Base-by-base conservation (phyloP, 2,888 invertebrate genomes). In the Nezara viridula region DNA sequence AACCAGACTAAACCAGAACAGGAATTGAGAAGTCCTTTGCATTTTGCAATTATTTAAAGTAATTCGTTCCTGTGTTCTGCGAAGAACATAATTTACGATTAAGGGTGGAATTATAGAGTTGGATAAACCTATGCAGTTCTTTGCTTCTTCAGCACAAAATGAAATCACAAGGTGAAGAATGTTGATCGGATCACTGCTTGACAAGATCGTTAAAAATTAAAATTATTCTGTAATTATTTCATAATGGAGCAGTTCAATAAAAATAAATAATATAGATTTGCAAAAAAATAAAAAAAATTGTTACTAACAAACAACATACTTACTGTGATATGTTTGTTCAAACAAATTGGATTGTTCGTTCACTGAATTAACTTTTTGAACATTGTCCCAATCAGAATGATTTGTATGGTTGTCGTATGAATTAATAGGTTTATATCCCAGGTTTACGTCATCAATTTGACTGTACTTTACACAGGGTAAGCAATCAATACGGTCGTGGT, bases 271-370 rank as follows among this genome's bases (percentile, higher is more conserved):
- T 55, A 55, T n/a, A n/a, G n/a, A 55, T n/a, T 55, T n/a, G 7
- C 50, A 21, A 21, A 50, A 50, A 19, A 49, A 14, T 50, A n/a
- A n/a, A n/a, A n/a, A n/a, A n/a, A n/a, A n/a, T n/a, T n/a, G n/a
- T n/a, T n/a, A n/a, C n/a, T n/a, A n/a, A n/a, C 1, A 60, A 60
- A 60, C 27, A 12, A 60, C 19, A 40, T 86, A 81, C 91, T 89
- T 89, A 91, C 91, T 89, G 40, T 91, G 91, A 60, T 87, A 86
- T 19, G 90, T 86, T 52, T 90, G 60, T n/a, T 90, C 90, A 27
- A 87, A 89, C 19, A 52, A 81, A 81, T 77, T 88, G 0, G 40
- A 19, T 81, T 66, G 88, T 16, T 88, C 73, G 19, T 66, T 89
- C 44, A 85, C 86, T 86, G 73, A 86, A 73, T 81, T 90, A 40